Percentiles rank a stretch among this genome's conserved stretches.
phyloP scores from a whole-genome alignment of 2,888 invertebrate species.

The Agrenia bidenticulata region DNA sequence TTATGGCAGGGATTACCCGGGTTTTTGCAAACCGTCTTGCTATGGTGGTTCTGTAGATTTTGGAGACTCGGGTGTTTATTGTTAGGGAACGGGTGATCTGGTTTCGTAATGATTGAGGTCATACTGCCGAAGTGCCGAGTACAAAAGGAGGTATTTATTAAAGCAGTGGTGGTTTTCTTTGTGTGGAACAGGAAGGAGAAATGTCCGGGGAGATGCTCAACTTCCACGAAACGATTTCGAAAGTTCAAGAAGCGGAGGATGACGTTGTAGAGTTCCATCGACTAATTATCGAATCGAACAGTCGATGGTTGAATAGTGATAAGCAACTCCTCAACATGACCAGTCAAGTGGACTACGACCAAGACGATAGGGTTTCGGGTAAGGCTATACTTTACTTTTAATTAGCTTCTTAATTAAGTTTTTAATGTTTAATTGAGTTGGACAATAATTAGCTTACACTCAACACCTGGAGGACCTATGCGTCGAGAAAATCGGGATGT shows the following conservation, averaged over 20 bases:
- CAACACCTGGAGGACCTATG: conserved; percentile 82
- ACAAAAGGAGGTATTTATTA: too few relatives aligned
- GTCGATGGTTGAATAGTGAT: conserved; percentile 64
- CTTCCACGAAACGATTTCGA: conserved; percentile 93
- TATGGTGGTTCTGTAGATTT: too few relatives aligned
- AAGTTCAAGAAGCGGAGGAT: conserved; percentile 90
- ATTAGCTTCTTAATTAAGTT: neutral
- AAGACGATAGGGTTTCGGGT: conserved; percentile 71
- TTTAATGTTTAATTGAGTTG: too few relatives aligned
- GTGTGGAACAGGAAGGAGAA: conserved; percentile 76
- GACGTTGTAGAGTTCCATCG: conserved; percentile 92
- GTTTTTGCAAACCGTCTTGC: too few relatives aligned
- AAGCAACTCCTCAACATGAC: conserved; percentile 76
- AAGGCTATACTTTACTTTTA: neutral
- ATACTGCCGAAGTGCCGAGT: too few relatives aligned
- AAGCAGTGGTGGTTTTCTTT: too few relatives aligned
- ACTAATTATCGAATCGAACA: conserved; percentile 68
- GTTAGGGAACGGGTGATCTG: too few relatives aligned
- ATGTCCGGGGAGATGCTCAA: conserved; percentile 91
- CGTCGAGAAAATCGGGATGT: conserved; percentile 71
- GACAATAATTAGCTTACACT: conserved; percentile 88
- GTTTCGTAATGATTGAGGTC: too few relatives aligned
- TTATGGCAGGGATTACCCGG: too few relatives aligned
- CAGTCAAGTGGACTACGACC: conserved; percentile 92
- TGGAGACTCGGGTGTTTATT: too few relatives aligned